These are phyloP conservation scores for Microplitis mediator DNA, from an alignment of 1,140 invertebrate genomes.

Conservation along the genomic window DNA sequence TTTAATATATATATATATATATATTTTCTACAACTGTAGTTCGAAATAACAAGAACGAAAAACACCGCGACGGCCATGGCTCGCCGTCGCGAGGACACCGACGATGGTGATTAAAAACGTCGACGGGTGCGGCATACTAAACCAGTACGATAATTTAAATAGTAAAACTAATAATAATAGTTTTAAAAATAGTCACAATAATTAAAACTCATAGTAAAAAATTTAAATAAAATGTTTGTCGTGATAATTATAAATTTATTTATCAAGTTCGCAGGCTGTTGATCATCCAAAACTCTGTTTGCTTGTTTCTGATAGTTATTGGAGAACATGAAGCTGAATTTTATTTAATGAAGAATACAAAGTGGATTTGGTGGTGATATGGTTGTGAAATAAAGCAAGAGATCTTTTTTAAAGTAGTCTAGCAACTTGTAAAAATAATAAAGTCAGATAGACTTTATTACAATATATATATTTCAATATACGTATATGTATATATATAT, in stretches of 20 bases:
- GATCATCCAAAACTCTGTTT: no score
- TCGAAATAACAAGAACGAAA: constrained; percentile 13
- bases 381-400: no score
- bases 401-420: neutral
- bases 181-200: neutral
- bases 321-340: no score
- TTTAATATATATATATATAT: no score
- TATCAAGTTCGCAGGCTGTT: no score
- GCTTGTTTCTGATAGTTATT: no score
- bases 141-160: neutral
- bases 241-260: no score
- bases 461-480: neutral
- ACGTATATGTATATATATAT: neutral
- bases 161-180: neutral
- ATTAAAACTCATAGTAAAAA: neutral
- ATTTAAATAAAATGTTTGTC: no score
- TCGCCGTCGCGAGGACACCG: constrained; percentile 34
- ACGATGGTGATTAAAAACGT: constrained; percentile 26
- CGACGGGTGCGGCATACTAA: constrained; percentile 21
- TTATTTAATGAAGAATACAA: no score
- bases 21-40: no score
- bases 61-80: constrained; percentile 29
- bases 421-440: neutral
- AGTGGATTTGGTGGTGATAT: no score
- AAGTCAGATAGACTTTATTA: neutral